A percentile compares a stretch with the other conserved stretches of the same genome.
Evolutionary conservation across 2,888 invertebrate genomes (phyloP).

Genomic region (Xylophagus ater): DNA sequence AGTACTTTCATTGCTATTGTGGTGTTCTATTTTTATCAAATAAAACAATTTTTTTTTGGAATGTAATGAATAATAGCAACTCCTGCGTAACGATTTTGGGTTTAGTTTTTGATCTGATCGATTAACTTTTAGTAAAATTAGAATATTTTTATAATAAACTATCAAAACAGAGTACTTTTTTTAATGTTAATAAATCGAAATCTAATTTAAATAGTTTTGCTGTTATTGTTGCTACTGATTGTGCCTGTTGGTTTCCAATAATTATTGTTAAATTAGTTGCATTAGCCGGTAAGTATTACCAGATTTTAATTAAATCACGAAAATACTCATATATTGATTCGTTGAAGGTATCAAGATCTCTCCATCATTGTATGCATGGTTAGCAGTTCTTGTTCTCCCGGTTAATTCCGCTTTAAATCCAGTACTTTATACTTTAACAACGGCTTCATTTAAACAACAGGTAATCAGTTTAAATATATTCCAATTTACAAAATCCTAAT

Average conservation of each 20-base stretch:
- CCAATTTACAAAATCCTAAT: not conserved
- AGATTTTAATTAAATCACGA: not conserved
- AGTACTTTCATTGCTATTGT: too few species aligned
- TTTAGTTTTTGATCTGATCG: too few species aligned
- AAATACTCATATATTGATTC: not conserved
- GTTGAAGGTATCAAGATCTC: constrained; percentile 43
- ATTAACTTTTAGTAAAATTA: not conserved
- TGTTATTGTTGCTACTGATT: constrained; percentile 48
- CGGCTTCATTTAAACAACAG: constrained; percentile 49
- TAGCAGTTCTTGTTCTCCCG: constrained; percentile 49
- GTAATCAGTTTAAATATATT: constrained; percentile 22
- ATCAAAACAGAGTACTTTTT: not conserved
- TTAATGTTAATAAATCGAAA: not conserved
- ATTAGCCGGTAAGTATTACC: constrained; percentile 41
- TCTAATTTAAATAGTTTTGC: constrained; percentile 35
- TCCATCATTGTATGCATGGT: constrained; percentile 47
- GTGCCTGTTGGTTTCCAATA: constrained; percentile 50
- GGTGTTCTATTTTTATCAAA: too few species aligned
- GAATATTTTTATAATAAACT: not conserved
- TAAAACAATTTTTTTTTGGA: too few species aligned
- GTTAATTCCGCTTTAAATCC: constrained; percentile 53
- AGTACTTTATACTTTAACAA: constrained; percentile 49
- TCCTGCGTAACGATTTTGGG: too few species aligned
- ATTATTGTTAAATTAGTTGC: constrained; percentile 47
- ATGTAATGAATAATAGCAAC: too few species aligned